Conservation (phyloP, 1,140 invertebrate species). For the Bombus waltoni region DNA sequence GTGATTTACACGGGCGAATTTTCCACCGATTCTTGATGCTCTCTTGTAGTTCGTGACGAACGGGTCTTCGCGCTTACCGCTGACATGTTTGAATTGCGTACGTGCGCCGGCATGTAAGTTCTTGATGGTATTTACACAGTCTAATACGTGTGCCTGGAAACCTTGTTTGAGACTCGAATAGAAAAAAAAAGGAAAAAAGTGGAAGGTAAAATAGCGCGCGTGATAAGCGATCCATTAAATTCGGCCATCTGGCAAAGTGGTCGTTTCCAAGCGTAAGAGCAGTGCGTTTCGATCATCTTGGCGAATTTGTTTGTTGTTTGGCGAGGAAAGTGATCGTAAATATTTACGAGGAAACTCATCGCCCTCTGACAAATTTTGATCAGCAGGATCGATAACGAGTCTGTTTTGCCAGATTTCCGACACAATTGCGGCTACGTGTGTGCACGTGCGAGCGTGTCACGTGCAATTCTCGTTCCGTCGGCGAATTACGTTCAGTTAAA, state of each 20-base stretch:
- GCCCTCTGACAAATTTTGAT: not conserved
- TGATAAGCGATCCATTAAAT: constrained; percentile 21
- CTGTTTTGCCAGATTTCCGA: not conserved
- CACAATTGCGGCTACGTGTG: not conserved
- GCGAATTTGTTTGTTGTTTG: not conserved
- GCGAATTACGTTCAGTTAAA: constrained; percentile 36
- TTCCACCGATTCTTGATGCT: constrained; percentile 47
- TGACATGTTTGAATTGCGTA: constrained; percentile 25
- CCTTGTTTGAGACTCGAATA: not conserved
- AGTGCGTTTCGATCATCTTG: not conserved
- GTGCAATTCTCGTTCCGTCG: constrained; percentile 15
- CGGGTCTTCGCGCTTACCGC: not conserved
- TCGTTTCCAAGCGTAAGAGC: not conserved
- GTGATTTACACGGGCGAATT: constrained; percentile 38
- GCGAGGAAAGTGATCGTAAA: not conserved
- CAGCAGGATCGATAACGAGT: not conserved
- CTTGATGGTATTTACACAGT: constrained; percentile 10
- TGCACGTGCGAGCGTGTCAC: not conserved
- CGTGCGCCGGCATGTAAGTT: not conserved
- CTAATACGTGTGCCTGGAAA: not conserved
- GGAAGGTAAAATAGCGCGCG: not conserved
- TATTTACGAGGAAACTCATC: constrained; percentile 2
- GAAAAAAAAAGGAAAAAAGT: not conserved
- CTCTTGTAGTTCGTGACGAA: constrained; percentile 27
- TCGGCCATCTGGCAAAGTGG: not conserved